Base-by-base conservation (phyloP, 1,140 invertebrate genomes). In the Drosophila murphyi region DNA sequence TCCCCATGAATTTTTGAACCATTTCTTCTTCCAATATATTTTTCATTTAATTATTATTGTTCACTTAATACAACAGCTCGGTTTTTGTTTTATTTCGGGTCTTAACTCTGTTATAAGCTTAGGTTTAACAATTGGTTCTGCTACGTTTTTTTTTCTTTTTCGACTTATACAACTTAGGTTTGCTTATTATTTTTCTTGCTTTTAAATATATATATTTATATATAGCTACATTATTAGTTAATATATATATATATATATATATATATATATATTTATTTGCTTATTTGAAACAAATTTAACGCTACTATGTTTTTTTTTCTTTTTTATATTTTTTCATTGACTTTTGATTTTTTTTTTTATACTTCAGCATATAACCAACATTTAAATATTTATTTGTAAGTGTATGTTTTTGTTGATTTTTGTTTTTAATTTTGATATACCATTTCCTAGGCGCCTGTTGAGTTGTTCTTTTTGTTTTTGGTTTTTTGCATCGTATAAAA, bases 81-180 rank as follows among this genome's bases (percentile, higher is more conserved):
- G 59, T 82, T 78, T 76, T 86, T 69, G 51, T 50, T 55, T 80
- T 76, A 67, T 64, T 51, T 32, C n/a, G 57, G 57, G 41, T 50
- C 70, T 76, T 72, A 71, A 67, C 47, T 45, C 54, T 68, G 48
- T 75, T 69, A 64, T 80, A 74, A 74, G 82, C 82, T 90, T 89
- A 90, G 69, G 70, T 71, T 81, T 82, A 91, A 91, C 83, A 91
- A 91, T 91, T 91, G 88, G 88, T 91, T 91, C 88, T 75, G 81
- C 88, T 91, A 91, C 88, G 45, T 73, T 56, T 67, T 81, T 81
- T 76, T 6, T 57, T 57, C 56, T 61, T 70, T 76, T 80, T 67
- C 20, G 20, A 69, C 78, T 86, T 90, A 76, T 41, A 72, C 71
- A 76, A 70, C 67, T 81, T 79, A 82, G 51, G 47, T 75, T 72